A percentile compares a stretch with the other conserved stretches of the same genome.
Conservation (phyloP, 2,113 vertebrate species). For the Embiotoca jacksoni region DNA sequence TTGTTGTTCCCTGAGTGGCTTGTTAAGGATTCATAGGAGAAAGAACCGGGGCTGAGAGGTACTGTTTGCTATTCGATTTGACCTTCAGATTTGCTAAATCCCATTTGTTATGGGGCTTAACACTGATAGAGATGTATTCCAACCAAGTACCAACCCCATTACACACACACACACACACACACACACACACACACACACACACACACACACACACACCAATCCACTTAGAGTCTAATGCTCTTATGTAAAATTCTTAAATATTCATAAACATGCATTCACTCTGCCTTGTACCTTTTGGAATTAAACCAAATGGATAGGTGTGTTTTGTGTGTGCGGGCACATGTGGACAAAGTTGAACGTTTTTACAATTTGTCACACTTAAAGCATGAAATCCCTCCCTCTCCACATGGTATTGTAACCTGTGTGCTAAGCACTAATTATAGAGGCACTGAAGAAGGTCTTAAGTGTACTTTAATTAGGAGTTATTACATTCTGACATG, state of each 20-base stretch:
- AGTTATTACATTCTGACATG: constrained; percentile 15
- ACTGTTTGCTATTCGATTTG: constrained; percentile 72
- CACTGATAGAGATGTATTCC: constrained; percentile 67
- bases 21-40: constrained; percentile 68
- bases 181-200: constrained; percentile 24
- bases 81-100: constrained; percentile 77
- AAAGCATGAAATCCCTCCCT: constrained; percentile 59
- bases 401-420: constrained; percentile 45
- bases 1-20: constrained; percentile 46
- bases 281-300: constrained; percentile 48
- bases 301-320: constrained; percentile 27
- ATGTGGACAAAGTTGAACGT: constrained; percentile 9
- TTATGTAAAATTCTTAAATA: constrained; percentile 64
- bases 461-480: constrained; percentile 7
- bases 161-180: constrained; percentile 3
- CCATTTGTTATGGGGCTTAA: constrained; percentile 73
- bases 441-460: constrained; percentile 24
- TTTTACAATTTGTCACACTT: constrained; percentile 54
- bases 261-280: constrained; percentile 54
- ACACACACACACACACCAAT: constrained; percentile 43
- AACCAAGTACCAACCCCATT: constrained; percentile 43
- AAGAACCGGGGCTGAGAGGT: constrained; percentile 34
- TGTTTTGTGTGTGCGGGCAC: constrained; percentile 21
- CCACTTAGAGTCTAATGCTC: constrained; percentile 57
- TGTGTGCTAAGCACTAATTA: constrained; percentile 37